Conservation (phyloP, 2,797 vertebrate genomes). For the Tragelaphus oryx region DNA sequence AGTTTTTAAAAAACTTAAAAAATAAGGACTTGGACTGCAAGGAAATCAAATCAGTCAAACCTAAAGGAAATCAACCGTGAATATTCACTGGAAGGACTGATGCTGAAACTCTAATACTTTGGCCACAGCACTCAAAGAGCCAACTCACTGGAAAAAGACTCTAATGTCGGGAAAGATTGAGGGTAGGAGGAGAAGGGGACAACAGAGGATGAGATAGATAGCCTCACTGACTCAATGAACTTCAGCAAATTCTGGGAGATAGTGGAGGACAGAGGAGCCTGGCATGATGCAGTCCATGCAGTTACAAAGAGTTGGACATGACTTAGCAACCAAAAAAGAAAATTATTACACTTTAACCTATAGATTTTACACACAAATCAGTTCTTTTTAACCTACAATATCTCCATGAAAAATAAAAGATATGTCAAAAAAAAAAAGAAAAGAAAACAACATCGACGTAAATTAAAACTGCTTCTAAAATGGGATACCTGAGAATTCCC, state of each 20-base stretch:
- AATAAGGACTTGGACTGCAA: not conserved
- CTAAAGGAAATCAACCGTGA: not conserved
- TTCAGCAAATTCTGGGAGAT: not conserved
- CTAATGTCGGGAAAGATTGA: not conserved
- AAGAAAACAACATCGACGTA: not conserved
- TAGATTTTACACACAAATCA: not conserved
- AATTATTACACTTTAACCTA: constrained; percentile 8
- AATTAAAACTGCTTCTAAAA: constrained; percentile 31
- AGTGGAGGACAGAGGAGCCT: not conserved
- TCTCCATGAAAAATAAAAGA: constrained; percentile 2
- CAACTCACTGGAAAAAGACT: not conserved
- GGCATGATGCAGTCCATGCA: not conserved
- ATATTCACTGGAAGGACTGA: not conserved
- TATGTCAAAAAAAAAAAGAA: not conserved
- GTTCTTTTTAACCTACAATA: not conserved
- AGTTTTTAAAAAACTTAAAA: constrained; percentile 10
- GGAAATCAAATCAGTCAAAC: not conserved
- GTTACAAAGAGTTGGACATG: not conserved
- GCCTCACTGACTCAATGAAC: not conserved
- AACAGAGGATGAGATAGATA: not conserved
- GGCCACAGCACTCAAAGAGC: not conserved
- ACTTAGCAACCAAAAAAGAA: not conserved
- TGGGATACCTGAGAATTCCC: not conserved
- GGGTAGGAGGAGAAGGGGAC: not conserved
- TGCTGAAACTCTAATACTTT: not conserved